Evolutionary conservation across 2,797 vertebrate species (phyloP), one percentile per base, ranked within the genome.

Genomic region (Takifugu ocellatus): DNA sequence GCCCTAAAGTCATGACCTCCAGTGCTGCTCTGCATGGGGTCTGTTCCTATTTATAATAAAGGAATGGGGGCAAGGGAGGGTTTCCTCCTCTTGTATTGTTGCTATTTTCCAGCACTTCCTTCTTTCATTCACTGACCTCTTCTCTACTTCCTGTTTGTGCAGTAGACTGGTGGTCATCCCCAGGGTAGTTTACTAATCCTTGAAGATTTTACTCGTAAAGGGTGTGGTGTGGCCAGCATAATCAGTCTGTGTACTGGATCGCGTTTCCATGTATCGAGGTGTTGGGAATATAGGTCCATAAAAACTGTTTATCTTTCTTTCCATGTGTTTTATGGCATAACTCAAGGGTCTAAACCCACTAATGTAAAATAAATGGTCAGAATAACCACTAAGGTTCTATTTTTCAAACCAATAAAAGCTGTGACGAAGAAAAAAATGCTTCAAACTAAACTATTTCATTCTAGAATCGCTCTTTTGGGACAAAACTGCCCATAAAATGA

Each of bases 111-210:
- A 87, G 72, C 49, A 49, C 85, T 93, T 93, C 91, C 91, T 89
- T 73, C 52, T 82, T 84, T 85, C 84, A 85, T 90, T 89, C 61
- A 83, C 75, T 79, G 81, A 89, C 86, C 84, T 87, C 87, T 88
- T 89, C 85, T 88, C 82, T 61, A 81, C 82, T 91, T 93, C 92
- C 92, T 93, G 92, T 93, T 92, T 92, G 87, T 81, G 82, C 25
- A 46, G 66, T 56, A 26, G 63, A 56, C 59, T 66, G 56, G 39
- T 74, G 74, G 65, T 79, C 78, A 86, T 80, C 72, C 59, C 56
- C 29, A 52, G 54, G 66, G 62, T 75, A 74, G 56, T 79, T 78
- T 75, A 46, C 72, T 79, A 74, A 75, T 74, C 64, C 26, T 72
- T 60, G 66, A 69, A 70, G 81, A 85, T 72, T 59, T 51, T 49